Conservation (phyloP, 1,140 invertebrate genomes). For the Diorhabda carinulata region DNA sequence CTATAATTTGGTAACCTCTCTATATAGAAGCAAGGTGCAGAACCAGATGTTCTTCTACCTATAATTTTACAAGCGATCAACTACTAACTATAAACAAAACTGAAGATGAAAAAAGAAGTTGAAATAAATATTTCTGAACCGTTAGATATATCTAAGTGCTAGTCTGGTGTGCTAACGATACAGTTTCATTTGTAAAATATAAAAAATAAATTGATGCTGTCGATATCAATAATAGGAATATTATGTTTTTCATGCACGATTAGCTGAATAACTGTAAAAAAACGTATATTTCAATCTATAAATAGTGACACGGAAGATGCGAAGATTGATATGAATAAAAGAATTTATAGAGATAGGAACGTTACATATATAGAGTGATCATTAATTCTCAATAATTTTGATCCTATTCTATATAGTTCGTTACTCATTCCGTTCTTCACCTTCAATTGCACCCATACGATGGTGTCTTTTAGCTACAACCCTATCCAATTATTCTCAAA, state of each 20-base stretch:
- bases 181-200: background rate
- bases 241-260: background rate
- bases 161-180: background rate
- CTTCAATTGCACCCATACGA: too few species aligned
- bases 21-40: constrained; percentile 15
- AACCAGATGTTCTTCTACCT: constrained; percentile 2
- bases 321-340: too few species aligned
- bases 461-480: too few species aligned
- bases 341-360: too few species aligned
- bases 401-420: too few species aligned
- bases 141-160: background rate
- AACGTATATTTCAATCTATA: background rate
- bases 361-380: too few species aligned
- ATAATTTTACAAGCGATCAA: background rate
- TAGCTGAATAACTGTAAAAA: background rate
- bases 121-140: background rate
- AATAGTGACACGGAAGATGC: too few species aligned
- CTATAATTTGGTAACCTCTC: constrained; percentile 15
- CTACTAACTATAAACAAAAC: background rate
- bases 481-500: too few species aligned
- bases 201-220: background rate
- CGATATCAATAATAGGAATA: background rate
- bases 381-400: too few species aligned
- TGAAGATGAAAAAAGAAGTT: background rate
- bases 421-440: too few species aligned